phyloP scores from a whole-genome alignment of 92 coral and sea anemone genomes.

The Palythoa heliodiscus region DNA sequence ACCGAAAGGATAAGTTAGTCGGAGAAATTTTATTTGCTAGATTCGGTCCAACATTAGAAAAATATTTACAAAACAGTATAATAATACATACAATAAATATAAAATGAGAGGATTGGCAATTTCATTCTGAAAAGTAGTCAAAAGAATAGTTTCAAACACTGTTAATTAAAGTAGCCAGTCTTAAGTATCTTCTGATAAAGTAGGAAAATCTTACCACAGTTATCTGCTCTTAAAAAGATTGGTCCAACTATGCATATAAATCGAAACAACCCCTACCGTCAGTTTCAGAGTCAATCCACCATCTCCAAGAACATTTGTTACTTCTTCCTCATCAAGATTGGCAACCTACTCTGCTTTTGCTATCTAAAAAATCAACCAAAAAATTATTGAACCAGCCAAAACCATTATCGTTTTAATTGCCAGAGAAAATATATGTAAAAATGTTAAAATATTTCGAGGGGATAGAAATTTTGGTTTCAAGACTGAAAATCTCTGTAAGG shows the following conservation, averaged over 20 bases:
- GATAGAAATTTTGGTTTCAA: no score
- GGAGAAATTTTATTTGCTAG: no score
- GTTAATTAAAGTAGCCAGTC: background rate
- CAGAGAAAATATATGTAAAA: no score
- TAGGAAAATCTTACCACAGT: background rate
- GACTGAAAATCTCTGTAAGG: no score
- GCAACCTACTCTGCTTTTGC: slow-evolving; percentile 34
- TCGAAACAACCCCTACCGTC: slow-evolving; percentile 20
- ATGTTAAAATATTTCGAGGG: no score
- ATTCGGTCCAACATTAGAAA: no score
- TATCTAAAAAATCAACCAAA: slow-evolving; percentile 21
- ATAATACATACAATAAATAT: no score
- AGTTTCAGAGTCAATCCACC: slow-evolving; percentile 43
- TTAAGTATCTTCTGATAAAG: background rate
- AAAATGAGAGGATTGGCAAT: background rate
- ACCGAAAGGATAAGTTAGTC: no score
- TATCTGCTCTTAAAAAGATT: background rate
- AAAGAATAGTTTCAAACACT: background rate
- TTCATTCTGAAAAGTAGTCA: background rate
- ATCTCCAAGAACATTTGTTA: slow-evolving; percentile 37
- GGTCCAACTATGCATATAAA: background rate
- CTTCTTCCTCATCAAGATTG: slow-evolving; percentile 40
- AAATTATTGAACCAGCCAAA: no score
- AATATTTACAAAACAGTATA: no score
- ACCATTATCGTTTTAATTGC: no score